phyloP scores from a whole-genome alignment of 2,113 vertebrate species.

The Neotoma lepida region DNA sequence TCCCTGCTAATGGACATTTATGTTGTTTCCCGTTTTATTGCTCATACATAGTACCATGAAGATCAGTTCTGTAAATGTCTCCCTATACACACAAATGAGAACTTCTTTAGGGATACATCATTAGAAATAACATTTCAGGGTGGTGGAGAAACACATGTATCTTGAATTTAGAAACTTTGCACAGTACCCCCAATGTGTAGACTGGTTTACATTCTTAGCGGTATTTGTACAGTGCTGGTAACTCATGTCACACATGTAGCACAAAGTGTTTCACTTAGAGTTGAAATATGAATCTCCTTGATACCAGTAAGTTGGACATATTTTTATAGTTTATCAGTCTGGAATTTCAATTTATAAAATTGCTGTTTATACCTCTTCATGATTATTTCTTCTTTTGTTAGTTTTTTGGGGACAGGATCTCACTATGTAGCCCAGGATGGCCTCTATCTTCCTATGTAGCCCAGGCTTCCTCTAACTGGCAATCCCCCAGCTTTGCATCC shows the following conservation, averaged over 20 bases:
- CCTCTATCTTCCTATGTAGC: neutral
- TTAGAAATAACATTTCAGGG: neutral
- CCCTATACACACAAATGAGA: neutral
- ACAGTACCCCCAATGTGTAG: neutral
- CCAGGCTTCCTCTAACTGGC: neutral
- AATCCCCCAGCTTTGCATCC: too few relatives aligned
- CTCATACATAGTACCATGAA: constrained; percentile 12
- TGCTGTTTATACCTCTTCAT: neutral
- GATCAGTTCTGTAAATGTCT: constrained; percentile 31
- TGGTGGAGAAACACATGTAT: neutral
- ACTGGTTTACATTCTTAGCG: neutral
- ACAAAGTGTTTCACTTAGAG: neutral
- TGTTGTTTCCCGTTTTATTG: constrained; percentile 61
- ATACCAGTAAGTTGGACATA: neutral
- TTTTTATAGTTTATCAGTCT: constrained; percentile 7
- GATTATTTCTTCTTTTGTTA: neutral
- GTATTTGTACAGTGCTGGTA: neutral
- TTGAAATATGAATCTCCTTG: neutral
- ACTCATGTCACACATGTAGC: neutral
- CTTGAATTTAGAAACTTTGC: constrained; percentile 13
- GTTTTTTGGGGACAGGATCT: too few relatives aligned
- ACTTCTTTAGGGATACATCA: constrained; percentile 16
- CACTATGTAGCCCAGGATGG: neutral
- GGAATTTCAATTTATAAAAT: constrained; percentile 16
- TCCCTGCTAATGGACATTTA: constrained; percentile 31